These are phyloP conservation scores for Chrysocyon brachyurus DNA, from an alignment of 2,797 vertebrate species.

Conservation along the genomic window DNA sequence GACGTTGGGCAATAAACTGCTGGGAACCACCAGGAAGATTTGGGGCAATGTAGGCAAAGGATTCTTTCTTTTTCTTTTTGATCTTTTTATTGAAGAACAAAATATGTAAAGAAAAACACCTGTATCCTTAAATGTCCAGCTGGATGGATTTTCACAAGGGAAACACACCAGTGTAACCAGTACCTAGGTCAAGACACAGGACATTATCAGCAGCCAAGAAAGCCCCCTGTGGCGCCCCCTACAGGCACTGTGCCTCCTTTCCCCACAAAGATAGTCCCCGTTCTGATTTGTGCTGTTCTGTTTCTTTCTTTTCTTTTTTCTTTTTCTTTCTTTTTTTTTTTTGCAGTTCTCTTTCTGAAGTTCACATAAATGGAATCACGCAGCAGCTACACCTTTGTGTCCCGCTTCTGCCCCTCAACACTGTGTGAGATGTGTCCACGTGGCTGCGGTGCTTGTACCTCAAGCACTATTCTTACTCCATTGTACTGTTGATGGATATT, in stretches of 20 bases:
- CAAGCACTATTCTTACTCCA: not conserved
- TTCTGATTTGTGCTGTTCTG: not conserved
- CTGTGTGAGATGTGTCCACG: fast-evolving
- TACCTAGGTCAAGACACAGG: not conserved
- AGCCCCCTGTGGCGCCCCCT: fast-evolving
- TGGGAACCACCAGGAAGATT: not conserved
- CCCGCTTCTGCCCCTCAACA: not conserved
- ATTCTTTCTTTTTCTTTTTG: not conserved
- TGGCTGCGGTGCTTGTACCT: not conserved
- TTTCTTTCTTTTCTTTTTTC: too few species aligned
- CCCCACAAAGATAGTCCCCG: not conserved
- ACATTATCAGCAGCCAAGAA: not conserved
- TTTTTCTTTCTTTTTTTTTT: too few species aligned
- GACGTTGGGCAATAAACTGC: not conserved
- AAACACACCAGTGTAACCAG: not conserved
- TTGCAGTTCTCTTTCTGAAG: not conserved
- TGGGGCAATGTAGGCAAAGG: not conserved
- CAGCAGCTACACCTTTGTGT: not conserved
- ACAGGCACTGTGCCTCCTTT: not conserved
- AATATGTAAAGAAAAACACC: not conserved
- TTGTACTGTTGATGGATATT: not conserved
- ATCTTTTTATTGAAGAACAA: not conserved
- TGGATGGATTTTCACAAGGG: not conserved
- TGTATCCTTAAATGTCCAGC: not conserved
- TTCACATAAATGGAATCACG: not conserved